A percentile compares a stretch with the other conserved stretches of the same genome.
phyloP scores from a whole-genome alignment of 2,888 invertebrate species.

The Ochropleura leucogaster region DNA sequence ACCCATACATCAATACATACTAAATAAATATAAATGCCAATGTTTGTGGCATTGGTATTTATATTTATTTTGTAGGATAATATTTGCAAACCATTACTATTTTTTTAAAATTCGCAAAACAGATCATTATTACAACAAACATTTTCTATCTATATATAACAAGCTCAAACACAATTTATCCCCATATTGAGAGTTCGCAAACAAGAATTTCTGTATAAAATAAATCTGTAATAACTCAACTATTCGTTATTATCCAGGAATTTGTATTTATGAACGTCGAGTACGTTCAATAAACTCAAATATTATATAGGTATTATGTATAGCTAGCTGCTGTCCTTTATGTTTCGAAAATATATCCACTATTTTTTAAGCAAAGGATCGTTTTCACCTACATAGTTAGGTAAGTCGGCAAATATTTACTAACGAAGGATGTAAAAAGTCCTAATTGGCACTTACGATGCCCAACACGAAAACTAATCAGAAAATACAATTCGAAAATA shows the following conservation, averaged over 20 bases:
- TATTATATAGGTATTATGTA: constrained; percentile 41
- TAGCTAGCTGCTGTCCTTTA: constrained; percentile 39
- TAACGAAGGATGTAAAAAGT: constrained; percentile 68
- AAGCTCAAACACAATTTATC: constrained; percentile 52
- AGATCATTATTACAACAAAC: constrained; percentile 32
- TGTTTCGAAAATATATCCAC: constrained; percentile 37
- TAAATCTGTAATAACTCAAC: constrained; percentile 62
- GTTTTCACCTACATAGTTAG: constrained; percentile 64
- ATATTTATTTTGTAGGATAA: not conserved
- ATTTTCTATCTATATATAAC: constrained; percentile 22
- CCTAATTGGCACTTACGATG: constrained; percentile 74
- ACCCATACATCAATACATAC: too few relatives aligned
- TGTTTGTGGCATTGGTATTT: too few relatives aligned
- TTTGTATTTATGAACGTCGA: constrained; percentile 63
- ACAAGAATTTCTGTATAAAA: constrained; percentile 63
- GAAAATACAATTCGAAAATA: constrained; percentile 40
- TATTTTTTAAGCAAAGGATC: constrained; percentile 63
- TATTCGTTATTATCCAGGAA: constrained; percentile 63
- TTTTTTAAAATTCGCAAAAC: constrained; percentile 23
- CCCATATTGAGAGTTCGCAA: constrained; percentile 52
- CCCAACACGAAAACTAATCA: constrained; percentile 68
- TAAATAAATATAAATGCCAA: too few relatives aligned
- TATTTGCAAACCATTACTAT: constrained; percentile 35
- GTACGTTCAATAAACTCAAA: constrained; percentile 56
- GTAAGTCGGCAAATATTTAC: constrained; percentile 69